These are phyloP conservation scores for Berghia stephanieae DNA, from an alignment of 1,140 invertebrate species.

Conservation along the genomic window DNA sequence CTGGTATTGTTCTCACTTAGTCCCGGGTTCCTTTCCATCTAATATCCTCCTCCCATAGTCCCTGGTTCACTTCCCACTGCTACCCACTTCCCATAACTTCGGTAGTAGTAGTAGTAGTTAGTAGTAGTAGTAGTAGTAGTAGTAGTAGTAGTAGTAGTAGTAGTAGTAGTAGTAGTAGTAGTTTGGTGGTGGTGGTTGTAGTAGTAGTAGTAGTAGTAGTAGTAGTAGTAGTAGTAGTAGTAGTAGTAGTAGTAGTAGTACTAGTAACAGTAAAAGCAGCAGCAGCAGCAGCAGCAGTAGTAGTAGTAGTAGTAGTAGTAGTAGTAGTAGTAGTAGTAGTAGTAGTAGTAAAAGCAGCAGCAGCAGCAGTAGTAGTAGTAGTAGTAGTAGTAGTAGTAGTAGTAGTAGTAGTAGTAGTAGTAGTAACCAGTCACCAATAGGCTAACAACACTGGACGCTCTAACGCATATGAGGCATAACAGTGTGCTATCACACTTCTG, in stretches of 20 bases:
- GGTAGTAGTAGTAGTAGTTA: too few relatives aligned
- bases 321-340: conserved; percentile 7
- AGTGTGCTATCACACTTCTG: too few relatives aligned
- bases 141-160: conserved; percentile 7
- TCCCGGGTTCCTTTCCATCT: too few relatives aligned
- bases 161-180: neutral
- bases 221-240: conserved; percentile 3
- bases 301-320: conserved; percentile 8
- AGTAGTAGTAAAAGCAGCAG: too few relatives aligned
- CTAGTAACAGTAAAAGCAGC: neutral
- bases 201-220: conserved; percentile 7
- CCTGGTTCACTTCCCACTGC: too few relatives aligned
- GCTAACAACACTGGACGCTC: too few relatives aligned
- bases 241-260: conserved; percentile 8
- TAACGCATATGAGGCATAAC: too few relatives aligned
- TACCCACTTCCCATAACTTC: too few relatives aligned
- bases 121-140: conserved; percentile 7
- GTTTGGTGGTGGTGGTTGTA: too few relatives aligned
- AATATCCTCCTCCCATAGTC: too few relatives aligned
- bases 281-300: conserved; percentile 1
- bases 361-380: conserved; percentile 6
- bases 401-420: conserved; percentile 7
- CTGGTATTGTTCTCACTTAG: too few relatives aligned
- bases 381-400: conserved; percentile 7
- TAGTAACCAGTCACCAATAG: too few relatives aligned